Base-by-base conservation (phyloP, 2,113 vertebrate genomes). In the Peucedramus taeniatus region DNA sequence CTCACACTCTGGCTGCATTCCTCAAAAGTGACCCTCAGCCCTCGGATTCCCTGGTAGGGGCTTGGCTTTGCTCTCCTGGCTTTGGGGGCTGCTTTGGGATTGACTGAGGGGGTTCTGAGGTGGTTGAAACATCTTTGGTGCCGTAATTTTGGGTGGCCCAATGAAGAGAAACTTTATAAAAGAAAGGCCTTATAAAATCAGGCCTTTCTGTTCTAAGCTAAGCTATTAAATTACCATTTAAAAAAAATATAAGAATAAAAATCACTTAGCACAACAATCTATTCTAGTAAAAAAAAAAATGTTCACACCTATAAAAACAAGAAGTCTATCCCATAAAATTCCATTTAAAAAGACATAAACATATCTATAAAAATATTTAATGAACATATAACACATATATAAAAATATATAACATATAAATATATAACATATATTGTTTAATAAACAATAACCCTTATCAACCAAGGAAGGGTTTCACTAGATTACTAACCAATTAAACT, bases 1-100 rank as follows among this genome's bases (percentile, higher is more conserved):
- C 92, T 47, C 95, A 94, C 7, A 75, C 3, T 0, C 57, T 98
- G 74, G 75, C 77, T 16, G 24, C 14, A 21, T 84, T 98, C 61
- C 93, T 98, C 8, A 3, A 6, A 8, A 19, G 0, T 2, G 0
- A 47, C 1, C 68, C 49, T 1, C 1, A 44, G 6, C 74, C 51
- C 10, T 0, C 5, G 2, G 8, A 89, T 2, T 0, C 26, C 3
- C 18, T 42, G 94, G 97, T 97, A 69, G 26, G 86, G 21, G 8
- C 26, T 56, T 15, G 23, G 10, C 8, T 74, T 83, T 53, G 26
- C 33, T 54, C 40, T 50, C 21, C 35, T 45, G 33, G 0, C 6
- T 47, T n/a, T 33, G 9, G 59, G 78, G 9, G 33, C 15, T 64
- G 76, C 3, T 79, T 26, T 37, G 17, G 74, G 74, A 9, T 77